These are phyloP conservation scores for Meiosimyza platycephala DNA, from an alignment of 2,888 invertebrate species.

Conservation along the genomic window DNA sequence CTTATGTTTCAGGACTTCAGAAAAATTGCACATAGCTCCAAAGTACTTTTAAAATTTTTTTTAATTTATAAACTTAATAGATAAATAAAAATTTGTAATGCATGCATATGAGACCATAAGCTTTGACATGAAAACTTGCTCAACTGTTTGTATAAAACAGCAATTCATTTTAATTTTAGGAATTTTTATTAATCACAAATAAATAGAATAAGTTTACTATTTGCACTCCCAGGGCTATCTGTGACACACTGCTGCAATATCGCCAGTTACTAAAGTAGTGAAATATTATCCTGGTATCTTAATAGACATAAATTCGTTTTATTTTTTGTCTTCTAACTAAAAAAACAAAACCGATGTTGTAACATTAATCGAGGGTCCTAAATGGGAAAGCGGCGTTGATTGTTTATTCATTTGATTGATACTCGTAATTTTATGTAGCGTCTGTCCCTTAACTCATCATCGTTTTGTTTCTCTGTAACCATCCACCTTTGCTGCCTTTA, in stretches of 20 bases:
- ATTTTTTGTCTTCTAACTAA: slow-evolving; percentile 12
- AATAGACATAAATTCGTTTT: not conserved
- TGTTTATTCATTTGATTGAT: slow-evolving; percentile 54
- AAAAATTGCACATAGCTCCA: no score
- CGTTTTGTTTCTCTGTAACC: slow-evolving; percentile 43
- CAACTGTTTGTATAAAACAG: no score
- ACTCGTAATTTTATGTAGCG: slow-evolving; percentile 33
- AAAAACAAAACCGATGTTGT: slow-evolving; percentile 3
- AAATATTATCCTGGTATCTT: slow-evolving; percentile 30
- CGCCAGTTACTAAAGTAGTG: not conserved
- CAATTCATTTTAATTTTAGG: no score
- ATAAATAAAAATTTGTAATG: no score
- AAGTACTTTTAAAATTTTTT: no score
- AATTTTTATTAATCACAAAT: not conserved
- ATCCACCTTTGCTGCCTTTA: slow-evolving; percentile 43
- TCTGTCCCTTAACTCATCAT: slow-evolving; percentile 36
- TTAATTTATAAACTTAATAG: no score
- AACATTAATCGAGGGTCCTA: slow-evolving; percentile 9
- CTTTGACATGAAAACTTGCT: no score
- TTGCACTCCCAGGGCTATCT: slow-evolving; percentile 34
- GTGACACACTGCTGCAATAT: not conserved
- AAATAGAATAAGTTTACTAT: not conserved
- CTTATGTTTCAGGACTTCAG: no score
- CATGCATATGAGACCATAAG: no score
- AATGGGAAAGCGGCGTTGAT: slow-evolving; percentile 42